Evolutionary conservation across 2,113 vertebrate genomes (phyloP).

Genomic region (Asarcornis scutulata): DNA sequence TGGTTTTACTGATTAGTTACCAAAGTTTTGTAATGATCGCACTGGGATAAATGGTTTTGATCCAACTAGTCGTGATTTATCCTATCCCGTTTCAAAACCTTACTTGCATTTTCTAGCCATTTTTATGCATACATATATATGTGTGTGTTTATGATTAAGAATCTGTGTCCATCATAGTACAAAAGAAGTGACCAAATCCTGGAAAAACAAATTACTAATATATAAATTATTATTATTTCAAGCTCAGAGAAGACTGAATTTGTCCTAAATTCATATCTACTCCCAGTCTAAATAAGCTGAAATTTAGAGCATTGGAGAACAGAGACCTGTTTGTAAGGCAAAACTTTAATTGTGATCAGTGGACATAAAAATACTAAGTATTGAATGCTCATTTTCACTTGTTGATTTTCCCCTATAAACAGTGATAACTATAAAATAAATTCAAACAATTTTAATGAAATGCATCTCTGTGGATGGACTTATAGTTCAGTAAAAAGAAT

Average conservation of each 20-base stretch:
- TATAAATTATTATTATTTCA: not conserved
- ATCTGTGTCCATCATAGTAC: not conserved
- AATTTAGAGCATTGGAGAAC: not conserved
- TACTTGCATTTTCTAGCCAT: not conserved
- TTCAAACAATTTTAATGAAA: not conserved
- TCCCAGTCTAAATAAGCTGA: not conserved
- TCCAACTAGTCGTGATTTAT: not conserved
- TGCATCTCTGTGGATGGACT: not conserved
- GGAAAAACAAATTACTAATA: not conserved
- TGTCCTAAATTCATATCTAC: not conserved
- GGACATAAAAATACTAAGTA: not conserved
- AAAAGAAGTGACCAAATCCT: not conserved
- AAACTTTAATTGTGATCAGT: not conserved
- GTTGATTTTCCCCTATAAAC: not conserved
- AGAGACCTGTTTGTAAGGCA: not conserved
- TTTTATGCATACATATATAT: not conserved
- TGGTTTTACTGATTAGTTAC: constrained; percentile 1
- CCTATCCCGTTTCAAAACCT: not conserved
- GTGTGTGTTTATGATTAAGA: not conserved
- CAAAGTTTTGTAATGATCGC: not conserved
- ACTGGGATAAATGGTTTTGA: constrained; percentile 16
- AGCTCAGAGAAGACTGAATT: not conserved
- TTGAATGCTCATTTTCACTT: not conserved
- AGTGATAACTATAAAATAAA: not conserved
- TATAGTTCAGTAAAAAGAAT: not conserved